Evolutionary conservation across 2,797 vertebrate species (phyloP), one percentile per base, ranked within the genome.

Genomic region (Avahi laniger): DNA sequence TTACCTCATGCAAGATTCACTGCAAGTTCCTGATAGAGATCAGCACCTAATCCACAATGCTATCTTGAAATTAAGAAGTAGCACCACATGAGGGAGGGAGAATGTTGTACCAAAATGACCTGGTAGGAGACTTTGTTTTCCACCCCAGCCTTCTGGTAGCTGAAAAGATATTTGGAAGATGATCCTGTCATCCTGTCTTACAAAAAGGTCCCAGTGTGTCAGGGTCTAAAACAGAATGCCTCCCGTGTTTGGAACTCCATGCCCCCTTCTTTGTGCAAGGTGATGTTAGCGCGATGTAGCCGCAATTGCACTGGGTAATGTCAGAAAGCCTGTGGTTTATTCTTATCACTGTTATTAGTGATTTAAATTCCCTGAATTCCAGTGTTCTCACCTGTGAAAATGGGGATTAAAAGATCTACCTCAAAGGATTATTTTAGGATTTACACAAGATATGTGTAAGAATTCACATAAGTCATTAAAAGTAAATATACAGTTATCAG

Each of bases 1-100:
- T 96, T 92, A 78, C 63, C 69, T 97, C 57, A 89, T 93, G 48
- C 89, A 92, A 96, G 22, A 96, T 87, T 96, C 38, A 89, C 81
- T 96, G 96, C 69, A 18, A 17, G 10, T 76, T 75, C 78, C 35
- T 97, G 89, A 76, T 80, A 94, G 35, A 61, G 20, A 96, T 96
- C 59, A 83, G 57, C 30, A 48, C 59, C 33, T 85, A 76, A 96
- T 93, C 63, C 54, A 48, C 75, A 96, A 50, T 1, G 6, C 67
- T 43, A 65, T 75, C 63, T 84, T 93, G 84, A 94, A 97, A 96
- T 61, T 61, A 82, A 91, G 48, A 95, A 82, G 67, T 38, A 75
- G 18, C 3, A 18, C 20, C 38, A 41, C 9, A 12, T 61, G 69
- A 61, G 33, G n/a, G 22, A 78, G 41, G 26, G n/a, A 84, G 28